Conservation (phyloP, 2,113 vertebrate species). For the Glaucidium brasilianum region DNA sequence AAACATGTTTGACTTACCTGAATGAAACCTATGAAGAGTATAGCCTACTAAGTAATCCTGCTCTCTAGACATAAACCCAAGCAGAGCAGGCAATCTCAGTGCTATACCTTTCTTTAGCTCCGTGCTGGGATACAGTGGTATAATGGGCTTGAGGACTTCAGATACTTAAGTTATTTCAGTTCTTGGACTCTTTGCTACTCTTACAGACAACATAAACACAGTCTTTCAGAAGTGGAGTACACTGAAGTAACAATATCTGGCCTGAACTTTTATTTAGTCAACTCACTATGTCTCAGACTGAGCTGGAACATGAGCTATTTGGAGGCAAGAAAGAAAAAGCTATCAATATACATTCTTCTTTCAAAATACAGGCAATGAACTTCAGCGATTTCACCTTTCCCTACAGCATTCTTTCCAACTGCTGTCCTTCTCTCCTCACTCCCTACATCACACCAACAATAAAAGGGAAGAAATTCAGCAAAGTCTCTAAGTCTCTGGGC, state of each 20-base stretch:
- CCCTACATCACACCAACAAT: not conserved
- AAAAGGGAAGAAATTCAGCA: not conserved
- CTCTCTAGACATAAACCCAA: not conserved
- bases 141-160: fast-evolving
- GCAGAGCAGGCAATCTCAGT: not conserved
- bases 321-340: not conserved
- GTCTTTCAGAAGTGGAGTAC: not conserved
- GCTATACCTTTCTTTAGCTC: not conserved
- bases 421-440: not conserved
- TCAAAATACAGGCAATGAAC: not conserved
- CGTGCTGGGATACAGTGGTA: not conserved
- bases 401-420: not conserved
- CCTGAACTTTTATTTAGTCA: not conserved
- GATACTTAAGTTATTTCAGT: not conserved
- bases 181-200: not conserved
- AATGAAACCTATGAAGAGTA: not conserved
- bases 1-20: not conserved
- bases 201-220: not conserved
- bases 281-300: not conserved
- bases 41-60: not conserved
- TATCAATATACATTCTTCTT: not conserved
- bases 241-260: not conserved
- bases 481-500: not conserved
- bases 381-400: not conserved
- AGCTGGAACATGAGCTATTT: not conserved